Conservation (phyloP, 2,888 invertebrate genomes). For the Drosophila tanythrix region DNA sequence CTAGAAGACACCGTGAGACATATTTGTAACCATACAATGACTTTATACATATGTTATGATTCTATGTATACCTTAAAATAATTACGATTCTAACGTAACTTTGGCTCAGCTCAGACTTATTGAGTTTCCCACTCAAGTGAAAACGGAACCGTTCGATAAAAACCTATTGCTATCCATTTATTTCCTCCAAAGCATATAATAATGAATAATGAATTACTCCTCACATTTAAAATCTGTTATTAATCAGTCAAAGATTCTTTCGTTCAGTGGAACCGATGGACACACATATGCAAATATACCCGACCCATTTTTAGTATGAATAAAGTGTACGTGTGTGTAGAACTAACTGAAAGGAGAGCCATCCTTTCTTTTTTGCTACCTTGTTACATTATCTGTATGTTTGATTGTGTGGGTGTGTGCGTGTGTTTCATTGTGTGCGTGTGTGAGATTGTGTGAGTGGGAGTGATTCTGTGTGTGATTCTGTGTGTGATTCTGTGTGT, state of each 20-base stretch:
- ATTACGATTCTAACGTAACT: neutral
- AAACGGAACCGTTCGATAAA: neutral
- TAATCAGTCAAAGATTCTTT: neutral
- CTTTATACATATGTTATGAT: neutral
- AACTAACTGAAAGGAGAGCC: neutral
- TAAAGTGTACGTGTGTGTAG: neutral
- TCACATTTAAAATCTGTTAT: neutral
- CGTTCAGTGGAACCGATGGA: neutral
- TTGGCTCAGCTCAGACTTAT: neutral
- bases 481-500: too few relatives aligned
- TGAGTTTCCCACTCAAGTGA: neutral
- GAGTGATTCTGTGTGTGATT: too few relatives aligned
- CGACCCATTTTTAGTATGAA: neutral
- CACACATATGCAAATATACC: neutral
- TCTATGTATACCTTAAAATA: neutral
- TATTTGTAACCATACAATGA: neutral
- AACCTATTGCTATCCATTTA: neutral
- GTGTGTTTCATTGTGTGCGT: too few relatives aligned
- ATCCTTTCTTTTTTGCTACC: neutral
- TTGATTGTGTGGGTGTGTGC: neutral
- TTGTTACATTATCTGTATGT: neutral
- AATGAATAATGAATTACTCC: neutral
- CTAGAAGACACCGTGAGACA: neutral
- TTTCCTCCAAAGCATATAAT: too few relatives aligned
- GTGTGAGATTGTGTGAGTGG: slow-evolving; percentile 1